Evolutionary conservation across 2,888 invertebrate species (phyloP).

Genomic region (Selenia dentaria): DNA sequence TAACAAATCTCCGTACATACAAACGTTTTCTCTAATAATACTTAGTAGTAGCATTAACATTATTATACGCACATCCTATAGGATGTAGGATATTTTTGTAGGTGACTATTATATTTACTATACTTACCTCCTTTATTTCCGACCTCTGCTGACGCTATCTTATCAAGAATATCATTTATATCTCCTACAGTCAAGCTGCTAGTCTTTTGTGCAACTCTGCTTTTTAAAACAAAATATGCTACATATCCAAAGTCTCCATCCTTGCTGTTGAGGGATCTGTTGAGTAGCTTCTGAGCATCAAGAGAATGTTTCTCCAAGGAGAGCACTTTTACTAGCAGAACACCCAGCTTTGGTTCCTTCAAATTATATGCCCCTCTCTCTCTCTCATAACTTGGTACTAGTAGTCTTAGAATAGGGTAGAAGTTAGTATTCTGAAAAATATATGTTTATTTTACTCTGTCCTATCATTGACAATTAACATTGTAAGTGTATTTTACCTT

Average conservation of each 20-base stretch:
- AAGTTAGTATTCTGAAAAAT: constrained; percentile 82
- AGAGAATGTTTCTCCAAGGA: constrained; percentile 87
- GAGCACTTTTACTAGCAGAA: constrained; percentile 89
- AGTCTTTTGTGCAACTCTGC: constrained; percentile 64
- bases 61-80: too few species aligned
- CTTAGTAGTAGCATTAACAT: too few species aligned
- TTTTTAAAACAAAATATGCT: constrained; percentile 88
- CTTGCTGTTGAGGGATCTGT: constrained; percentile 77
- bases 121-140: constrained; percentile 84
- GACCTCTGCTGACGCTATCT: constrained; percentile 88
- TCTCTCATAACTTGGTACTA: constrained; percentile 92
- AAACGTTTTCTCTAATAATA: too few species aligned
- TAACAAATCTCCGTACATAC: too few species aligned
- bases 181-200: constrained; percentile 86
- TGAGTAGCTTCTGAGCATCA: constrained; percentile 68
- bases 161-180: constrained; percentile 90
- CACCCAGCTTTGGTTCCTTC: constrained; percentile 90
- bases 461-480: not conserved
- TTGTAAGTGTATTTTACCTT: constrained; percentile 23
- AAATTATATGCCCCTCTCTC: constrained; percentile 93
- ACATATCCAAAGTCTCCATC: constrained; percentile 92
- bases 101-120: too few species aligned
- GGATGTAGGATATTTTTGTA: too few species aligned
- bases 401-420: constrained; percentile 90
- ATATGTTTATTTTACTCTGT: constrained; percentile 1